Evolutionary conservation across 2,113 vertebrate species (phyloP).

Genomic region (Dromas ardeola): DNA sequence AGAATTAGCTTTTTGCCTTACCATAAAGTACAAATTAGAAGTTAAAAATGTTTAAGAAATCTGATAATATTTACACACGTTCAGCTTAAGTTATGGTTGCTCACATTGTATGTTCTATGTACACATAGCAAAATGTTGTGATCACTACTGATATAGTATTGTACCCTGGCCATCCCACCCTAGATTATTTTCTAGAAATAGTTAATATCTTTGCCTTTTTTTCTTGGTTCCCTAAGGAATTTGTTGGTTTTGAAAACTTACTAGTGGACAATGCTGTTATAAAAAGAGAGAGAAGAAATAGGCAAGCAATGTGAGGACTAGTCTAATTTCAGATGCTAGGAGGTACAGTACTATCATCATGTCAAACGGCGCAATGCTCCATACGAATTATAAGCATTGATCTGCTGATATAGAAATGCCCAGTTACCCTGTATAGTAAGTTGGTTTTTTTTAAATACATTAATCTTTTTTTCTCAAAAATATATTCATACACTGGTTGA

Average conservation of each 20-base stretch:
- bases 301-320: constrained; percentile 75
- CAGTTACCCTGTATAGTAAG: constrained; percentile 79
- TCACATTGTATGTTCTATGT: constrained; percentile 80
- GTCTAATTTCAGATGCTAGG: constrained; percentile 62
- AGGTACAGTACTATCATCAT: constrained; percentile 73
- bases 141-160: constrained; percentile 71
- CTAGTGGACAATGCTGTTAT: constrained; percentile 69
- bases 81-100: constrained; percentile 77
- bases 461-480: constrained; percentile 66
- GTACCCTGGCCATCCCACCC: constrained; percentile 70
- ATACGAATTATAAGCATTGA: constrained; percentile 61
- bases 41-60: constrained; percentile 91
- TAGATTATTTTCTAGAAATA: constrained; percentile 61
- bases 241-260: constrained; percentile 62
- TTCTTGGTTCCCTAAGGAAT: constrained; percentile 64
- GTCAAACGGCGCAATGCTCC: constrained; percentile 64
- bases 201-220: constrained; percentile 52
- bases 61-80: constrained; percentile 87
- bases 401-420: constrained; percentile 74
- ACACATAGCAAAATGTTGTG: constrained; percentile 81
- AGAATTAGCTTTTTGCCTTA: constrained; percentile 84
- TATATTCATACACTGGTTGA: constrained; percentile 69
- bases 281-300: constrained; percentile 74
- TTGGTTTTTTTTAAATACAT: constrained; percentile 57
- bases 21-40: constrained; percentile 89